A percentile compares a stretch with the other conserved stretches of the same genome.
Conservation (phyloP, 2,113 vertebrate genomes). For the Coracopsis vasa region DNA sequence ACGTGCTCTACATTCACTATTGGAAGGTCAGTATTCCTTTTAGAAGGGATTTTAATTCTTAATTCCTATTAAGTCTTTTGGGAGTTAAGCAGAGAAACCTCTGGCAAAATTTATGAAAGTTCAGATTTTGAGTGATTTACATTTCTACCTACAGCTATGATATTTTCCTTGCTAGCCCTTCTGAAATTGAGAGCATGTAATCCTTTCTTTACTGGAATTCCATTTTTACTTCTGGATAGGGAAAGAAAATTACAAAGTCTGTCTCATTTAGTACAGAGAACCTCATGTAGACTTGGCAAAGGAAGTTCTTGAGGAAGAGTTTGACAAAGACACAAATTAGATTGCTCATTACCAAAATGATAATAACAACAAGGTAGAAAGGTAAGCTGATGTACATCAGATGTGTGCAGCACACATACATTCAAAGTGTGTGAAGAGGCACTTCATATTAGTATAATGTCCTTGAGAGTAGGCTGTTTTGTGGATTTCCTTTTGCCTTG, state of each 20-base stretch:
- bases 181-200: constrained; percentile 45
- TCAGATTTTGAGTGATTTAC: constrained; percentile 31
- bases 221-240: neutral
- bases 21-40: constrained; percentile 1
- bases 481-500: neutral
- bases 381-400: neutral
- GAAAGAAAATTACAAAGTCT: neutral
- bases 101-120: constrained; percentile 37
- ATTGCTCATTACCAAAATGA: neutral
- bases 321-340: neutral
- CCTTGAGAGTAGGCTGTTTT: neutral
- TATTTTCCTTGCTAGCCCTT: constrained; percentile 34
- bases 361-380: neutral
- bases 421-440: neutral
- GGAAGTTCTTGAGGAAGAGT: neutral
- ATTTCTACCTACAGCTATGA: constrained; percentile 37
- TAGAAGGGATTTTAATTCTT: constrained; percentile 11
- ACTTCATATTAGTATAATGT: neutral
- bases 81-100: constrained; percentile 42
- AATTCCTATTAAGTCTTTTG: constrained; percentile 29
- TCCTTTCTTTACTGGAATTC: constrained; percentile 57
- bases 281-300: neutral
- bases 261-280: neutral
- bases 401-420: neutral
- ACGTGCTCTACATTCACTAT: neutral